phyloP scores from a whole-genome alignment of 2,888 invertebrate species.

The Alloplasta piceator region DNA sequence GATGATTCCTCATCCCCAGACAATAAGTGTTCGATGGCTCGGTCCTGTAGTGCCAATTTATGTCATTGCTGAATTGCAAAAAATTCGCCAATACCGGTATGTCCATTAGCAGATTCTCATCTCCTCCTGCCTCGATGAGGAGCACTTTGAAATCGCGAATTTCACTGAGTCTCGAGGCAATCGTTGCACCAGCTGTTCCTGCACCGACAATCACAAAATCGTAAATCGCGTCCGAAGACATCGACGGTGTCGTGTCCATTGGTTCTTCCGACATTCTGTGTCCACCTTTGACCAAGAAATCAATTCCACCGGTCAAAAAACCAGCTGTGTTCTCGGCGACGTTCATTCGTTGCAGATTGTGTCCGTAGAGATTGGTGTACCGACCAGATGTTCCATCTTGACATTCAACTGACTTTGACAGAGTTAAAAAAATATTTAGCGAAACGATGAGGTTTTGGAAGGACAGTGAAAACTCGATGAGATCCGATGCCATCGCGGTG shows the following conservation, averaged over 20 bases:
- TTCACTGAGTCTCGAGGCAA: conserved; percentile 90
- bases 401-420: too few species aligned
- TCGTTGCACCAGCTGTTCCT: conserved; percentile 91
- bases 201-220: conserved; percentile 92
- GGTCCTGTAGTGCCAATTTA: conserved; percentile 93
- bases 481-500: background rate
- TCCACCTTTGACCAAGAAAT: conserved; percentile 85
- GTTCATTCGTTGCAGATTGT: background rate
- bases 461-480: background rate
- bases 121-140: conserved; percentile 89
- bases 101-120: conserved; percentile 90
- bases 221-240: conserved; percentile 84
- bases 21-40: conserved; percentile 90
- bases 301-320: conserved; percentile 77
- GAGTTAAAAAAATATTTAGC: too few species aligned
- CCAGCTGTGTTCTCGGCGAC: background rate
- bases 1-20: conserved; percentile 83
- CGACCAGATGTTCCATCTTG: background rate
- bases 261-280: conserved; percentile 85
- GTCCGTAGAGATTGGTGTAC: conserved; percentile 37
- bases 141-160: conserved; percentile 88
- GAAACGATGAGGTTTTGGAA: too few species aligned
- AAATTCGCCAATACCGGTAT: conserved; percentile 90
- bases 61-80: conserved; percentile 87
- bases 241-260: conserved; percentile 82